Percentiles rank a stretch among this genome's conserved stretches.
Conservation (phyloP, 1,140 invertebrate genomes). For the Augochlora pura region DNA sequence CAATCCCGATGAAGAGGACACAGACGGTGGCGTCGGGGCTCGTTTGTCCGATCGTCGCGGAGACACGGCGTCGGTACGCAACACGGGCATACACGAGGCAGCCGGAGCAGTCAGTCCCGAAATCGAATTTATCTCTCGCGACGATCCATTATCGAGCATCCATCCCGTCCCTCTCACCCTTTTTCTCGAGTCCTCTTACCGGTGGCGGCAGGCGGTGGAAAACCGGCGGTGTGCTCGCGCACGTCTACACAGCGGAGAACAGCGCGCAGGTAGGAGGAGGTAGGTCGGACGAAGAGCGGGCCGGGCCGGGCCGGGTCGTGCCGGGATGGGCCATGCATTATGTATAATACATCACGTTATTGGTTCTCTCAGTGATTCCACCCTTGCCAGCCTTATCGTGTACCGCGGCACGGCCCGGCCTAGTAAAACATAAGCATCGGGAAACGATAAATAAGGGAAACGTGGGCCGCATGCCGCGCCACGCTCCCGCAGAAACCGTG, state of each 20-base stretch:
- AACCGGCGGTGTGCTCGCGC: constrained; percentile 48
- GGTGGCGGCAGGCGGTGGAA: neutral
- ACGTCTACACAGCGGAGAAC: constrained; percentile 56
- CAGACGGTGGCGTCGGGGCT: neutral
- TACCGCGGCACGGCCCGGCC: constrained; percentile 70
- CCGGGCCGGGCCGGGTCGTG: constrained; percentile 57
- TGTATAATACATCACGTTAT: constrained; percentile 81
- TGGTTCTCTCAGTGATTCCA: constrained; percentile 80
- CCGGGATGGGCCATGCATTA: constrained; percentile 77
- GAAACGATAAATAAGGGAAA: constrained; percentile 81
- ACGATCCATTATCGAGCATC: constrained; percentile 70
- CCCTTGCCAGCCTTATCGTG: constrained; percentile 78
- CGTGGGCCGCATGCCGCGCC: constrained; percentile 76
- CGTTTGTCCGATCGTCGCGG: neutral
- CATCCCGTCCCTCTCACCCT: constrained; percentile 14
- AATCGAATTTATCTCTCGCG: constrained; percentile 69
- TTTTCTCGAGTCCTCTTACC: constrained; percentile 33
- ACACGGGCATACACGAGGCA: neutral
- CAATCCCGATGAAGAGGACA: neutral
- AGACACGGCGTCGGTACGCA: neutral
- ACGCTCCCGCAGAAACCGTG: constrained; percentile 49
- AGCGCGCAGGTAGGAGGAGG: no score
- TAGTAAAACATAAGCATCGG: constrained; percentile 81
- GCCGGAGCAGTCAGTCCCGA: constrained; percentile 33
- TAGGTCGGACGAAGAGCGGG: constrained; percentile 19